A percentile compares a stretch with the other conserved stretches of the same genome.
Evolutionary conservation across 2,113 vertebrate species (phyloP).

Genomic region (Xiphias gladius): DNA sequence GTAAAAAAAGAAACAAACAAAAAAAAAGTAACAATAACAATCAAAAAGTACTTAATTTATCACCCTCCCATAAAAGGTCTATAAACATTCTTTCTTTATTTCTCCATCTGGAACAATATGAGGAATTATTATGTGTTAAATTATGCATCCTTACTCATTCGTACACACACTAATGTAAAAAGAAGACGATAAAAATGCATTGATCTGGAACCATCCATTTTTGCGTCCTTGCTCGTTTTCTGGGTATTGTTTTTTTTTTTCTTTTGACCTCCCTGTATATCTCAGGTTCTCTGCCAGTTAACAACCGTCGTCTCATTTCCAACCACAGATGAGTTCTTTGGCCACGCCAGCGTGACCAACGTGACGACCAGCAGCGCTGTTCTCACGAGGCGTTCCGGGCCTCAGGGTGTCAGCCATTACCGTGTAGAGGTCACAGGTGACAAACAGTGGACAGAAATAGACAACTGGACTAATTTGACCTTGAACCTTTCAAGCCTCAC

Average conservation of each 20-base stretch:
- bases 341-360: background rate
- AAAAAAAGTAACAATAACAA: background rate
- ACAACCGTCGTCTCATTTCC: background rate
- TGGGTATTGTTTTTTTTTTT: no score
- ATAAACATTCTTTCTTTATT: no score
- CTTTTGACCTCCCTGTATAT: background rate
- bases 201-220: no score
- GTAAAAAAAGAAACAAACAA: no score
- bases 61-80: no score
- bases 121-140: background rate
- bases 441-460: accelerated
- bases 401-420: conserved; percentile 49
- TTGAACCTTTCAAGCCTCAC: conserved; percentile 26
- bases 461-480: background rate
- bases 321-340: conserved; percentile 61
- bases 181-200: no score
- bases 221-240: no score
- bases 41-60: background rate
- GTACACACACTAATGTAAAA: no score
- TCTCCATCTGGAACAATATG: no score
- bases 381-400: conserved; percentile 49
- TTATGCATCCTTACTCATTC: no score
- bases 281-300: background rate
- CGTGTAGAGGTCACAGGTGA: conserved; percentile 26
- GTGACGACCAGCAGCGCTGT: background rate